Base-by-base conservation (phyloP, 2,888 invertebrate species). In the Elegia similella region DNA sequence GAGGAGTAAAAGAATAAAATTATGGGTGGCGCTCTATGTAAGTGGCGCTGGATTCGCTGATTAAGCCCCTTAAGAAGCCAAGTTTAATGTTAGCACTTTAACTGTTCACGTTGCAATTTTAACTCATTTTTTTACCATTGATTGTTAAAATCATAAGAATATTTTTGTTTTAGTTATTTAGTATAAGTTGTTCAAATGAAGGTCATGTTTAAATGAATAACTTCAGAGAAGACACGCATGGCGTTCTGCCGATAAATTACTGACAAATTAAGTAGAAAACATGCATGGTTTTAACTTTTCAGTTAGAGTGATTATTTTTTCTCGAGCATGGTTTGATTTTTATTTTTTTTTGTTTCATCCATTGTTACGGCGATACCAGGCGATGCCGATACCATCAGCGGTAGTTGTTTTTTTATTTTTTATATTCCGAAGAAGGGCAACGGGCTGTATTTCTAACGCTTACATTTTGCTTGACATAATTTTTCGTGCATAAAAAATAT, bases 351-450 rank as follows among this genome's bases (percentile, higher is more conserved):
- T 89, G 85, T 91, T 90, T 70, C 88, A 87, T 87, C 84, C 84
- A 70, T 84, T 86, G 84, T 87, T 82, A 76, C 80, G 88, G 86
- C 88, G 89, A 84, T 72, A 78, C 90, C 93, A 94, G 93, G 93
- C 93, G 92, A 94, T 94, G 93, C 93, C 93, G 91, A 92, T 93
- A 82, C 93, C 94, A 88, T 93, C 92, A 80, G 93, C 93, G 95
- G 94, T 94, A 93, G 92, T 90, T 93, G 90, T 86, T 86, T 85
- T 89, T 84, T 90, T 82, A 83, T 68, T 64, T 81, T 77, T 75
- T 83, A 84, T 77, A 70, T 73, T 73, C 62, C 42, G 55, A 53
- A 44, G 38, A 50, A n/a, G 42, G 68, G 55, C 65, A 34, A 66
- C 60, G 64, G 54, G 79, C 76, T 77, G 77, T 78, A 74, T 68